Conservation (phyloP, 2,888 invertebrate genomes). For the Flexamia atlantica region DNA sequence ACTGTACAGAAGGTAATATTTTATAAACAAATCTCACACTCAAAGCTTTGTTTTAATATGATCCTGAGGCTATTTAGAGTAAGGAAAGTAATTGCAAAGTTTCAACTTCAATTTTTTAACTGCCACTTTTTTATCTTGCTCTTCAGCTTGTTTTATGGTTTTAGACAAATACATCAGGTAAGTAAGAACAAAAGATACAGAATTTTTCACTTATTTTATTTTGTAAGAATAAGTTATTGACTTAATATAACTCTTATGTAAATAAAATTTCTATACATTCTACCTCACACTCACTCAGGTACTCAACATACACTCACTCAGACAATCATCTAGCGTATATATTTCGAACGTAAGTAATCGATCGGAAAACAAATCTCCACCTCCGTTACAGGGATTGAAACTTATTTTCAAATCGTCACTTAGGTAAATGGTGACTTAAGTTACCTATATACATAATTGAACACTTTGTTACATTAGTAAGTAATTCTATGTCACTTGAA, state of each 20-base stretch:
- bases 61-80: not conserved
- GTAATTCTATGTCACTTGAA: constrained; percentile 17
- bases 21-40: constrained; percentile 6
- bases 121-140: too few relatives aligned
- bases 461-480: constrained; percentile 44
- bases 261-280: constrained; percentile 52
- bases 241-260: constrained; percentile 57
- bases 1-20: constrained; percentile 38
- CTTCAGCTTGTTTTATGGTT: too few relatives aligned
- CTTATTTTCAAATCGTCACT: constrained; percentile 18
- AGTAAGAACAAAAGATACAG: not conserved
- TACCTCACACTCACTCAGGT: not conserved
- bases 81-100: not conserved
- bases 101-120: not conserved
- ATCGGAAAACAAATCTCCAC: constrained; percentile 14
- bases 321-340: not conserved
- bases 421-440: constrained; percentile 46
- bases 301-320: not conserved
- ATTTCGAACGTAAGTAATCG: not conserved
- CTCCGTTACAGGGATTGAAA: not conserved
- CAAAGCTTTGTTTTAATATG: not conserved
- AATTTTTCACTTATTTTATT: constrained; percentile 32
- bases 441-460: constrained; percentile 52
- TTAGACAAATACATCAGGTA: too few relatives aligned
- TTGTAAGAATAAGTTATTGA: constrained; percentile 52